Evolutionary conservation across 2,888 invertebrate genomes (phyloP).

Genomic region (Bombylius discolor): DNA sequence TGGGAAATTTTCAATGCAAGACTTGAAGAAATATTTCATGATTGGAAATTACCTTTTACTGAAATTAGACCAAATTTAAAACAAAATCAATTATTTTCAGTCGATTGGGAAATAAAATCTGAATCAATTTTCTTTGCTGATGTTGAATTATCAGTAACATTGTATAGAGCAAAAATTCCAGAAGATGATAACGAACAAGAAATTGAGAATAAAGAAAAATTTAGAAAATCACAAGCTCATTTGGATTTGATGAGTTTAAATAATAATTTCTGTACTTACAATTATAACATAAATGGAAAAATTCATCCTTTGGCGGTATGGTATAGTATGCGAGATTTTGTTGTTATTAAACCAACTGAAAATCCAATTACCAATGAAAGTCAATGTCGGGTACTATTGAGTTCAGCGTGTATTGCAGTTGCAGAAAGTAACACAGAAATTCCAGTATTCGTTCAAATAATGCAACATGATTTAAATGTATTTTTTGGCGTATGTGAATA

Average conservation of each 20-base stretch:
- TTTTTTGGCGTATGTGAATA: slow-evolving; percentile 71
- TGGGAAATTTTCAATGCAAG: slow-evolving; percentile 93
- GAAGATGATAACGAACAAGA: slow-evolving; percentile 25
- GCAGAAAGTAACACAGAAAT: slow-evolving; percentile 68
- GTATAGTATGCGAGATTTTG: slow-evolving; percentile 74
- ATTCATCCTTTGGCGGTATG: slow-evolving; percentile 51
- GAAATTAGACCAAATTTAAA: slow-evolving; percentile 30
- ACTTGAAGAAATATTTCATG: slow-evolving; percentile 72
- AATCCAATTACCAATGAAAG: slow-evolving; percentile 50
- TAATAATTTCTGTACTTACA: slow-evolving; percentile 48
- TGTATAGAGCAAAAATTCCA: slow-evolving; percentile 26
- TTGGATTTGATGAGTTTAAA: slow-evolving; percentile 41
- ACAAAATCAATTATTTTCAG: slow-evolving; percentile 36
- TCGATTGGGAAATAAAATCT: slow-evolving; percentile 40
- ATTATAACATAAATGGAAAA: slow-evolving; percentile 35
- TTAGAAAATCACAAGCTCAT: slow-evolving; percentile 35
- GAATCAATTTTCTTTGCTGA: slow-evolving; percentile 48
- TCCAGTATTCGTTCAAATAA: slow-evolving; percentile 80
- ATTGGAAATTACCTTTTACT: slow-evolving; percentile 46
- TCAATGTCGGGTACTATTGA: slow-evolving; percentile 62
- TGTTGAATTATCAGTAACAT: slow-evolving; percentile 36
- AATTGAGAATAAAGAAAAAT: slow-evolving; percentile 7
- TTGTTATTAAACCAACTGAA: slow-evolving; percentile 57
- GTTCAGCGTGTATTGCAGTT: slow-evolving; percentile 69
- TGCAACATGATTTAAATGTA: slow-evolving; percentile 60